Evolutionary conservation across 1,140 invertebrate genomes (phyloP), one percentile per base, ranked within the genome.

Genomic region (Nylanderia fulva): DNA sequence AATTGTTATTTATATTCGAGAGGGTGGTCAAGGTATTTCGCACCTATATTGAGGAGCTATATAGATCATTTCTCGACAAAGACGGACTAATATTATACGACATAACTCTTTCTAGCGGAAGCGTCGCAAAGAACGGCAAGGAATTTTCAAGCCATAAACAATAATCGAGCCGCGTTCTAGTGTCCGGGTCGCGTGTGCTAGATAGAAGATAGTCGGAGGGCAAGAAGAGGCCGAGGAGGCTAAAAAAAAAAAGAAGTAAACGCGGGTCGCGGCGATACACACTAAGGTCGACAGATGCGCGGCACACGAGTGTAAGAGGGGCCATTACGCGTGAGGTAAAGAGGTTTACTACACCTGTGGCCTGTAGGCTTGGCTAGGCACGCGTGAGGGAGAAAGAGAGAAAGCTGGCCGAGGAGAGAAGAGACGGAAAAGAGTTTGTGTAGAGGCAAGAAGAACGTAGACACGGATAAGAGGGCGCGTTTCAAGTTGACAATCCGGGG

Each of bases 271-370:
- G 58, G 52, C 80, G 42, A 76, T 84, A 63, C 56, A 56, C 80
- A 56, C 66, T 83, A 87, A 76, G 82, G 76, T 86, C 74, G 88
- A 87, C 88, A 89, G 88, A 89, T 89, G 88, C 85, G 69, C 84
- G 77, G 87, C 61, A 88, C 61, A 88, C 87, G 88, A 85, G 87
- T 74, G 87, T 89, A 89, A 89, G 87, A 88, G 84, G 77, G 85
- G 72, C 85, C 87, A 88, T 87, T 89, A 90, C 85, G 69, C 83
- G 89, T 86, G 85, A 90, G 87, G 89, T 89, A 91, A 91, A 91
- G 89, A 90, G 90, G 91, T 91, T 91, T 91, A 90, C 91, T 90
- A 88, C 91, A 91, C 91, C 91, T 91, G 91, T 91, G 90, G 90
- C 85, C 87, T 90, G 91, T 90, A 89, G 91, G 90, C 90, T 91